phyloP scores from a whole-genome alignment of 30 jellyfish, hydroid and myxozoan species.

The Aurelia aurita complex sp. Pacific region DNA sequence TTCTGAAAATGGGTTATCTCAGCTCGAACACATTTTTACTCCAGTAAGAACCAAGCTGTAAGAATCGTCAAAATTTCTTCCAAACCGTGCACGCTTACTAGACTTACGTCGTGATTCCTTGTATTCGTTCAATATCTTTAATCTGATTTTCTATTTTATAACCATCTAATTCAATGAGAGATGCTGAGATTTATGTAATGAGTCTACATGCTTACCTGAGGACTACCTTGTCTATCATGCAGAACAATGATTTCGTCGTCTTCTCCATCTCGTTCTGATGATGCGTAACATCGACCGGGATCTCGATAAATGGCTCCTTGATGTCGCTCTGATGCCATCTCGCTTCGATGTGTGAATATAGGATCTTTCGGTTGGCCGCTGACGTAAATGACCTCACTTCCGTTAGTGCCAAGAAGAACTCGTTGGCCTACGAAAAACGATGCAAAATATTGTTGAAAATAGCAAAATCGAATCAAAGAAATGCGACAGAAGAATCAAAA shows the following conservation, averaged over 20 bases:
- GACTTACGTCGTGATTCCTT: not conserved
- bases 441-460: too few species aligned
- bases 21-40: too few species aligned
- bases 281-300: conserved; percentile 10
- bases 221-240: conserved; percentile 47
- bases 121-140: too few species aligned
- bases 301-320: conserved; percentile 13
- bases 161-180: too few species aligned
- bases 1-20: too few species aligned
- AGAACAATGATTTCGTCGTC: conserved; percentile 49
- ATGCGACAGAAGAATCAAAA: too few species aligned
- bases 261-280: conserved; percentile 26
- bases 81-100: too few species aligned
- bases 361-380: conserved; percentile 45
- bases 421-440: conserved; percentile 23
- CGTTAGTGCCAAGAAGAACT: conserved; percentile 30
- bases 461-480: too few species aligned
- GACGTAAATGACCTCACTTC: conserved; percentile 29
- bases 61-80: too few species aligned
- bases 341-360: conserved; percentile 6
- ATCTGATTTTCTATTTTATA: too few species aligned
- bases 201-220: conserved; percentile 23
- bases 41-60: too few species aligned
- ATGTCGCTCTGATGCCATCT: conserved; percentile 16
- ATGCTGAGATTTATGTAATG: too few species aligned